Evolutionary conservation across 2,888 invertebrate species (phyloP).

Genomic region (Acrocyrtus sp.): DNA sequence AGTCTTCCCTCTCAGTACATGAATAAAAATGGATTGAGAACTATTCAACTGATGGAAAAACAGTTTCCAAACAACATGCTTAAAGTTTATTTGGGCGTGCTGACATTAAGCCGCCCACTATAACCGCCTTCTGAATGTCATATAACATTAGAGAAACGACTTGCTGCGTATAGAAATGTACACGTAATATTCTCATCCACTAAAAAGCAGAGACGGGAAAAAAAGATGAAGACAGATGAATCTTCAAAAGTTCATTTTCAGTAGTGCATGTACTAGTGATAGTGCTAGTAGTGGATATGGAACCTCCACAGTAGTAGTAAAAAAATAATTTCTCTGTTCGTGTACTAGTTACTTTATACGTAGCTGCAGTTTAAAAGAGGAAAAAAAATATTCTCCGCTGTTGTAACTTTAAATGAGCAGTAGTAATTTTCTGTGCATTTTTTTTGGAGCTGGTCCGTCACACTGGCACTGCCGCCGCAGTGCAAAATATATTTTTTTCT

Average conservation of each 20-base stretch:
- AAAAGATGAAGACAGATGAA: slow-evolving; percentile 24
- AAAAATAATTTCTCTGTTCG: too few relatives aligned
- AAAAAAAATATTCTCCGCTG: too few relatives aligned
- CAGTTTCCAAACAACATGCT: slow-evolving; percentile 49
- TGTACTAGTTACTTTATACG: too few relatives aligned
- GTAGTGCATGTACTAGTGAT: not conserved
- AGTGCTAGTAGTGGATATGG: not conserved
- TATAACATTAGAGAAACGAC: slow-evolving; percentile 13
- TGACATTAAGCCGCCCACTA: slow-evolving; percentile 50
- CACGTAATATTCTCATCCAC: not conserved
- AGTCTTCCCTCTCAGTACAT: too few relatives aligned
- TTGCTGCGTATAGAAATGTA: not conserved
- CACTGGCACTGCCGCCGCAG: too few relatives aligned
- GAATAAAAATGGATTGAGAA: slow-evolving; percentile 12
- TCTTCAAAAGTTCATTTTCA: slow-evolving; percentile 41
- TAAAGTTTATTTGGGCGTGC: slow-evolving; percentile 45
- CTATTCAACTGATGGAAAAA: slow-evolving; percentile 35
- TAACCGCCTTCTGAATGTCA: slow-evolving; percentile 51
- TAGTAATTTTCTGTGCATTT: too few relatives aligned
- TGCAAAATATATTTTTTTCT: not conserved
- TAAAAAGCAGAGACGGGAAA: not conserved
- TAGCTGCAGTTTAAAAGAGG: not conserved
- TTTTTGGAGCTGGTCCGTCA: too few relatives aligned
- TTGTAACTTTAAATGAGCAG: not conserved
- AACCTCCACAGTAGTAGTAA: not conserved